A percentile compares a stretch with the other conserved stretches of the same genome.
phyloP scores from a whole-genome alignment of 2,888 invertebrate genomes.

The Eustalomyia histrio region DNA sequence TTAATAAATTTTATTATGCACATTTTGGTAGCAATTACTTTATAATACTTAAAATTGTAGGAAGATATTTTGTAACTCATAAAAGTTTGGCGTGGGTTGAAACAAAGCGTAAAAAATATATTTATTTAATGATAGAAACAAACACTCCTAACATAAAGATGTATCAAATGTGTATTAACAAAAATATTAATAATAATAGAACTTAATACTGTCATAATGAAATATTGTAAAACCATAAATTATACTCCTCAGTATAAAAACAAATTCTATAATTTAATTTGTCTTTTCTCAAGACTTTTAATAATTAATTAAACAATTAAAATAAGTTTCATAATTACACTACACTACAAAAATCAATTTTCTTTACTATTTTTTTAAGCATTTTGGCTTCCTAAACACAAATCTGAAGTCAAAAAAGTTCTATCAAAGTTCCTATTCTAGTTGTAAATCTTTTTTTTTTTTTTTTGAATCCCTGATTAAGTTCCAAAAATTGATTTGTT shows the following conservation, averaged over 20 bases:
- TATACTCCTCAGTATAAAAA: conserved; percentile 17
- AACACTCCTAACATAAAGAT: conserved; percentile 28
- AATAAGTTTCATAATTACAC: neutral
- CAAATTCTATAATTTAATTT: neutral
- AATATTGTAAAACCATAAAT: conserved; percentile 8
- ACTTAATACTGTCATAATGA: conserved; percentile 13
- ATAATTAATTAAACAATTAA: neutral
- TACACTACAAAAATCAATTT: no score
- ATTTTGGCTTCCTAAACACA: no score
- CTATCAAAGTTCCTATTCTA: no score
- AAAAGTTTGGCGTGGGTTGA: conserved; percentile 14
- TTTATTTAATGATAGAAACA: conserved; percentile 10
- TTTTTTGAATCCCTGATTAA: no score
- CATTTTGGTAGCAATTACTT: conserved; percentile 5
- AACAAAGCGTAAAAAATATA: neutral
- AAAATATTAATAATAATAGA: conserved; percentile 20
- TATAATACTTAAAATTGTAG: conserved; percentile 6
- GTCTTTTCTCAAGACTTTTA: neutral
- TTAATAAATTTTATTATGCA: neutral
- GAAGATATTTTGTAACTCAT: conserved; percentile 25
- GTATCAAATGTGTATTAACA: neutral
- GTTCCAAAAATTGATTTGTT: no score
- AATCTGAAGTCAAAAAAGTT: no score
- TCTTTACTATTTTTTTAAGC: no score
- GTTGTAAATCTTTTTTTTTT: no score